A percentile compares a stretch with the other conserved stretches of the same genome.
Evolutionary conservation across 2,888 invertebrate species (phyloP).

Genomic region (Apotomis turbidana): DNA sequence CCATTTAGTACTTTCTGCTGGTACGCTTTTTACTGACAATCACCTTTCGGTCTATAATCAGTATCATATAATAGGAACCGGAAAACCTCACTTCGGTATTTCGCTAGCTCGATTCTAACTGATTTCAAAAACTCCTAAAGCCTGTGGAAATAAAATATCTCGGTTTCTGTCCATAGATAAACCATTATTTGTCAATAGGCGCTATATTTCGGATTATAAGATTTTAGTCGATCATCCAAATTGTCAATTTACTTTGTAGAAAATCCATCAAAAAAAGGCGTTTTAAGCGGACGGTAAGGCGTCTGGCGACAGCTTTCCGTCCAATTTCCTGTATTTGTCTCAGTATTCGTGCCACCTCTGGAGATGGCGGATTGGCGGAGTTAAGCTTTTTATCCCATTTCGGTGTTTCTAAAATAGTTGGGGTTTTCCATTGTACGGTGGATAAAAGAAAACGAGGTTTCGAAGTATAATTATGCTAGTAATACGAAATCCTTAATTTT

Average conservation of each 20-base stretch:
- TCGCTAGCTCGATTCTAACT: neutral
- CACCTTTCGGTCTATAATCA: no score
- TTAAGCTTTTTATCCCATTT: constrained; percentile 64
- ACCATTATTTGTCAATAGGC: constrained; percentile 28
- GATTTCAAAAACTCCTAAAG: neutral
- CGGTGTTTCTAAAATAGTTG: constrained; percentile 45
- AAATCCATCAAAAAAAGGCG: constrained; percentile 32
- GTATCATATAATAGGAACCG: no score
- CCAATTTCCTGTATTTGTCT: constrained; percentile 63
- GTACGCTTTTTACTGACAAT: no score
- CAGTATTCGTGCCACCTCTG: constrained; percentile 58
- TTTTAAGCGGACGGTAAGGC: constrained; percentile 29
- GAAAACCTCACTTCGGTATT: neutral
- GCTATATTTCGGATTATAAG: constrained; percentile 35
- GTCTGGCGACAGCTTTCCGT: constrained; percentile 49
- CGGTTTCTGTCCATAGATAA: constrained; percentile 8
- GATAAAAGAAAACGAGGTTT: no score
- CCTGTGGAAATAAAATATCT: constrained; percentile 13
- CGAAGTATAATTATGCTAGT: no score
- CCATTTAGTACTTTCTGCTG: no score
- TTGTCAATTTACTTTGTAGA: constrained; percentile 38
- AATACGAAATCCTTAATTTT: no score
- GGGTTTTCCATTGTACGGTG: neutral
- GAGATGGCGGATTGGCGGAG: constrained; percentile 54
- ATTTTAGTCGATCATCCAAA: constrained; percentile 38